These are phyloP conservation scores for Parazoanthus atlanticus DNA, from an alignment of 92 coral and sea anemone species.

Conservation along the genomic window DNA sequence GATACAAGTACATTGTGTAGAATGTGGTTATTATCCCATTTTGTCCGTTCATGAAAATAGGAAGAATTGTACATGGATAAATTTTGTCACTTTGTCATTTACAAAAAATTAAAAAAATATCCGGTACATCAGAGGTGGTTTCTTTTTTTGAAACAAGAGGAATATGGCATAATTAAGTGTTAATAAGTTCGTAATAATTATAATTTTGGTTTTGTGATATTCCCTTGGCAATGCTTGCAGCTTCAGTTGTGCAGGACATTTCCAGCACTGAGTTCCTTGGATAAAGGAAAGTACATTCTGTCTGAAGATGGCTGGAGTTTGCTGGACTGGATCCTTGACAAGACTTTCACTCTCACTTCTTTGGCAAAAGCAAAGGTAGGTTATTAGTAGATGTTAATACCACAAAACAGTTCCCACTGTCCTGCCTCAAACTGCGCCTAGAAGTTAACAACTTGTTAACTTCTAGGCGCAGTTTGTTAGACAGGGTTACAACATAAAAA, in stretches of 20 bases:
- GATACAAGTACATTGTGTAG: background rate
- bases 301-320: conserved; percentile 80
- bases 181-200: too few species aligned
- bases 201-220: too few species aligned
- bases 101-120: too few species aligned
- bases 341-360: conserved; percentile 64
- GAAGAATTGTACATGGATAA: too few species aligned
- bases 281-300: conserved; percentile 51
- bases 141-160: too few species aligned
- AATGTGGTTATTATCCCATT: background rate
- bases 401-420: background rate
- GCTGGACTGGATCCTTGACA: conserved; percentile 82
- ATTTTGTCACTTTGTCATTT: background rate
- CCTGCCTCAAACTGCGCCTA: too few species aligned
- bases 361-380: conserved; percentile 69
- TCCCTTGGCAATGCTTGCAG: conserved; percentile 28
- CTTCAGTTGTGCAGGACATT: conserved; percentile 62
- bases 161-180: too few species aligned
- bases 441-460: too few species aligned
- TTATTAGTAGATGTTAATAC: background rate
- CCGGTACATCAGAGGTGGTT: too few species aligned
- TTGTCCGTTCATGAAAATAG: background rate
- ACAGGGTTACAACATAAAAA: too few species aligned
- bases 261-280: conserved; percentile 65
- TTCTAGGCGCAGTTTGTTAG: too few species aligned